Evolutionary conservation across 2,113 vertebrate species (phyloP).

Genomic region (Chamaea fasciata): DNA sequence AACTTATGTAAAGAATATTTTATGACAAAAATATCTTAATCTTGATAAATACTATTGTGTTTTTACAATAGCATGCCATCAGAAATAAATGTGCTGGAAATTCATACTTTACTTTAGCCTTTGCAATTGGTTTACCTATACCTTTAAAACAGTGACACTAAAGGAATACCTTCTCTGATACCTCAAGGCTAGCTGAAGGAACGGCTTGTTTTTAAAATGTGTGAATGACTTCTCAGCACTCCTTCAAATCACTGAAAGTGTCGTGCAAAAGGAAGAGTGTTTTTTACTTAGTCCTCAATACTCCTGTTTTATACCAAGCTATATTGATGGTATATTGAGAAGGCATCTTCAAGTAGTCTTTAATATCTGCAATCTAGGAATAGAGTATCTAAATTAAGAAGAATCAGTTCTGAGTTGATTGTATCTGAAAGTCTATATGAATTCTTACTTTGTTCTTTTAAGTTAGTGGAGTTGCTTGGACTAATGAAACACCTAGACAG

Average conservation of each 20-base stretch:
- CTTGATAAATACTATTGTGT: not conserved
- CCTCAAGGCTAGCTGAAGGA: not conserved
- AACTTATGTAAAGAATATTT: not conserved
- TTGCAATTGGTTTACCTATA: not conserved
- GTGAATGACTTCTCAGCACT: not conserved
- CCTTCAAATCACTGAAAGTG: not conserved
- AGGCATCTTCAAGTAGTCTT: not conserved
- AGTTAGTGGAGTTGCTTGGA: conserved; percentile 90
- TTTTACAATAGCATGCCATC: not conserved
- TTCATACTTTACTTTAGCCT: not conserved
- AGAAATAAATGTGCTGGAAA: not conserved
- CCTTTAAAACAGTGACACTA: not conserved
- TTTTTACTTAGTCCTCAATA: not conserved
- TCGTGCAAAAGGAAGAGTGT: not conserved
- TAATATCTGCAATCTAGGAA: not conserved
- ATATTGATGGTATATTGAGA: not conserved
- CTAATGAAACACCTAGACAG: conserved; percentile 85
- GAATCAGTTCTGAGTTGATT: not conserved
- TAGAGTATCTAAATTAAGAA: not conserved
- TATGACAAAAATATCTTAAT: not conserved
- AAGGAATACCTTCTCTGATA: not conserved
- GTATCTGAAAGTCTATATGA: not conserved
- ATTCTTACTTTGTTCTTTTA: not conserved
- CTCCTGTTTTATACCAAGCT: not conserved
- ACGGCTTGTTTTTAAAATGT: not conserved